Evolutionary conservation across 2,888 invertebrate species (phyloP).

Genomic region (Caenorhabditis virilis): DNA sequence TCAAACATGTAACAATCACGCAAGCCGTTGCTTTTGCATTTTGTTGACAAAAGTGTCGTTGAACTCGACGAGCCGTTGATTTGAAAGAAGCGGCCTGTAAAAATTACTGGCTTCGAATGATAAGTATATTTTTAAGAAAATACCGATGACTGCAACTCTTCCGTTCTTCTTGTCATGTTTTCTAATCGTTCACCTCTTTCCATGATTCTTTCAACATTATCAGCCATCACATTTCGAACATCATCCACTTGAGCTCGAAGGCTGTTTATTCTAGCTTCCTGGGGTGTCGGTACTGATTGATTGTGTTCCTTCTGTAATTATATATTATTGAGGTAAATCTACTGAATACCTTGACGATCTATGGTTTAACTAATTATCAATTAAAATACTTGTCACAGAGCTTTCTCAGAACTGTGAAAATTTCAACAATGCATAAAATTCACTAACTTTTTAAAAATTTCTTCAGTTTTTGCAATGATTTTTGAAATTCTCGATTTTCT

Average conservation of each 20-base stretch:
- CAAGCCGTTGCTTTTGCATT: slow-evolving; percentile 66
- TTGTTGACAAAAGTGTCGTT: slow-evolving; percentile 61
- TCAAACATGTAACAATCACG: slow-evolving; percentile 33
- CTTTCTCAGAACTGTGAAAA: too few relatives aligned
- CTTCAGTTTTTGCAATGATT: too few relatives aligned
- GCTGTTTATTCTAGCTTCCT: slow-evolving; percentile 24
- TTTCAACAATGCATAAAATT: too few relatives aligned
- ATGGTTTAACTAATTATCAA: too few relatives aligned
- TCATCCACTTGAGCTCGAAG: slow-evolving; percentile 38
- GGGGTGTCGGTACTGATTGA: slow-evolving; percentile 11
- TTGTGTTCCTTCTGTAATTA: slow-evolving; percentile 34
- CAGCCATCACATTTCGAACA: slow-evolving; percentile 51
- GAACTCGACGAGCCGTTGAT: slow-evolving; percentile 62
- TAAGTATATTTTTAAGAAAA: background rate
- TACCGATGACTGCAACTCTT: slow-evolving; percentile 51
- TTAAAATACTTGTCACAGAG: too few relatives aligned
- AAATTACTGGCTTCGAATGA: background rate
- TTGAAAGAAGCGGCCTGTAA: slow-evolving; percentile 58
- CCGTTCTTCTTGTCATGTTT: slow-evolving; percentile 55
- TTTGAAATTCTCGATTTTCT: too few relatives aligned
- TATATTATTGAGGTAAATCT: background rate
- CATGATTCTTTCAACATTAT: slow-evolving; percentile 63
- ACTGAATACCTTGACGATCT: too few relatives aligned
- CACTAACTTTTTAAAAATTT: too few relatives aligned
- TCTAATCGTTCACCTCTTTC: slow-evolving; percentile 66